Percentiles rank a stretch among this genome's conserved stretches.
Conservation (phyloP, 2,113 vertebrate species). For the Pollachius pollachius region DNA sequence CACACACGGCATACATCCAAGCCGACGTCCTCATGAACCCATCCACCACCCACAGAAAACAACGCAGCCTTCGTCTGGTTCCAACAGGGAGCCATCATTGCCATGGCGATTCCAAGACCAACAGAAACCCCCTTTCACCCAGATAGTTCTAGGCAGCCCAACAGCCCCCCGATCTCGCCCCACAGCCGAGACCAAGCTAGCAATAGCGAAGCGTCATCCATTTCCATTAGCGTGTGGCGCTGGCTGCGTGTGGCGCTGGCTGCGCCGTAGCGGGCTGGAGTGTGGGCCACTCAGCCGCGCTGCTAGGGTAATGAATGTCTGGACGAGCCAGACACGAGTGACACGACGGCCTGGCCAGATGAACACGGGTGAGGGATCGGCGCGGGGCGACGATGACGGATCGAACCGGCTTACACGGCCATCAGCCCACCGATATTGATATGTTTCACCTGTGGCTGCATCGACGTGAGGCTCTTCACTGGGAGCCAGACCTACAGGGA, state of each 20-base stretch:
- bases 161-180: slow-evolving; percentile 42
- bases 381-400: slow-evolving; percentile 34
- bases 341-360: slow-evolving; percentile 45
- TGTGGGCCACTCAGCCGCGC: slow-evolving; percentile 28
- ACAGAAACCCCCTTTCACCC: too few species aligned
- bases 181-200: slow-evolving; percentile 34
- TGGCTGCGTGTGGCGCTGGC: background rate
- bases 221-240: slow-evolving; percentile 43
- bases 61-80: too few species aligned
- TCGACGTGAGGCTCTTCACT: slow-evolving; percentile 35
- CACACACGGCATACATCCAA: too few species aligned
- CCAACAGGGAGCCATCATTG: background rate
- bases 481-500: slow-evolving; percentile 20
- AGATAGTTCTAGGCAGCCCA: too few species aligned
- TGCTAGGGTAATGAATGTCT: slow-evolving; percentile 54
- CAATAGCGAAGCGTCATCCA: slow-evolving; percentile 24
- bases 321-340: slow-evolving; percentile 28
- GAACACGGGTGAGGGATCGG: slow-evolving; percentile 59
- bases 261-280: slow-evolving; percentile 4
- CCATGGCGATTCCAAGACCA: too few species aligned
- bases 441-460: slow-evolving; percentile 47
- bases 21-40: too few species aligned
- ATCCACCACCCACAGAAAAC: too few species aligned
- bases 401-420: slow-evolving; percentile 57
- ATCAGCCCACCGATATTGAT: slow-evolving; percentile 58